These are phyloP conservation scores for Ashinkailepas kermadecensis DNA, from an alignment of 2,888 invertebrate genomes.

Conservation along the genomic window DNA sequence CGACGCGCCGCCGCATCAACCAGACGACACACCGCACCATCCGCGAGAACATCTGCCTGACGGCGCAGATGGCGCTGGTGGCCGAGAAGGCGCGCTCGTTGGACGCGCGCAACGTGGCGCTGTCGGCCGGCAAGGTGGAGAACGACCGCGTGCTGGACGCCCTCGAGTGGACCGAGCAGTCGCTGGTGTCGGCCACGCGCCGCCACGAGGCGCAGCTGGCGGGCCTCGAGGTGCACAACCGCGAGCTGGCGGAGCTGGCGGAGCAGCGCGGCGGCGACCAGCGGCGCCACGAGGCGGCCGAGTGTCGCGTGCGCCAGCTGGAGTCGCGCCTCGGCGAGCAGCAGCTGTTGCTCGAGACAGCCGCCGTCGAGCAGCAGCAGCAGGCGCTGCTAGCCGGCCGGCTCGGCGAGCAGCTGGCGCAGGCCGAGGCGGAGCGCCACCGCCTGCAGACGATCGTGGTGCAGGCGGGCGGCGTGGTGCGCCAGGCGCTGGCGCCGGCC, in stretches of 20 bases:
- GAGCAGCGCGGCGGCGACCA: neutral
- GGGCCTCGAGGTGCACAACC: neutral
- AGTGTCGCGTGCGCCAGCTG: neutral
- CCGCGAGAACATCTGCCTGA: constrained; percentile 23
- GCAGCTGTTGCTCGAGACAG: neutral
- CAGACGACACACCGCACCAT: constrained; percentile 16
- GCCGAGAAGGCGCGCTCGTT: neutral
- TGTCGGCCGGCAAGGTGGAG: neutral
- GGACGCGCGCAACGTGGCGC: neutral
- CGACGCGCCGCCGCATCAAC: constrained; percentile 4
- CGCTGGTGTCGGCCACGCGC: neutral
- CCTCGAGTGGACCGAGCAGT: neutral
- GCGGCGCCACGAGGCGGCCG: no score
- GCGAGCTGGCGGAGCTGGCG: neutral
- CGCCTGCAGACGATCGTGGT: neutral
- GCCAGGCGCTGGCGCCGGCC: neutral
- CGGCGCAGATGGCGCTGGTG: constrained; percentile 12
- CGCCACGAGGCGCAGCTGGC: constrained; percentile 10
- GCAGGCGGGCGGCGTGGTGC: constrained; percentile 9
- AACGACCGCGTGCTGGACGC: neutral
- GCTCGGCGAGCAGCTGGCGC: neutral
- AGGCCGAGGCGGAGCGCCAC: no score
- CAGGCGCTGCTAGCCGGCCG: neutral
- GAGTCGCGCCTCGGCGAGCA: neutral
- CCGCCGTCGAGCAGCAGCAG: neutral